These are phyloP conservation scores for Caradrina kadenii DNA, from an alignment of 2,888 invertebrate genomes.

Conservation along the genomic window DNA sequence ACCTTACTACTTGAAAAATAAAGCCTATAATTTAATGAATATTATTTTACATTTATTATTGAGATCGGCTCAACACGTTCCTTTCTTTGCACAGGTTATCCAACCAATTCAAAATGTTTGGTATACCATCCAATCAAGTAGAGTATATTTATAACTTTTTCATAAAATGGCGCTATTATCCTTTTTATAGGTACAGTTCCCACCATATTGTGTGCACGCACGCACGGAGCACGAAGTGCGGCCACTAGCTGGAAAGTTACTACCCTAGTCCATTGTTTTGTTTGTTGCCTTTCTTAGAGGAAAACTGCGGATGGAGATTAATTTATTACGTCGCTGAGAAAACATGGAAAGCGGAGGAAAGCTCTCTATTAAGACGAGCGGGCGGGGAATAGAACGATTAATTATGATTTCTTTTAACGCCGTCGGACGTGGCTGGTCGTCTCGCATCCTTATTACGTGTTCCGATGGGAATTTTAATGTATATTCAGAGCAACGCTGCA, in stretches of 20 bases:
- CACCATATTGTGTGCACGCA: constrained; percentile 50
- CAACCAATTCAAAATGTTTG: not conserved
- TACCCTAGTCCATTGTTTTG: constrained; percentile 78
- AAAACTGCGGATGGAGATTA: constrained; percentile 86
- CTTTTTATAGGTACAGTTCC: not conserved
- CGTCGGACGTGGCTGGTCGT: constrained; percentile 73
- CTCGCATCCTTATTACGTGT: constrained; percentile 73
- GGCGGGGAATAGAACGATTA: constrained; percentile 85
- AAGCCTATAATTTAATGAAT: too few species aligned
- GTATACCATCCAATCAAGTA: constrained; percentile 13
- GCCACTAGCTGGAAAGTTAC: constrained; percentile 72
- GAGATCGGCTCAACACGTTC: too few species aligned
- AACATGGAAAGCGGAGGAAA: constrained; percentile 86
- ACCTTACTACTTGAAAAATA: too few species aligned
- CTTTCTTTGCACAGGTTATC: too few species aligned
- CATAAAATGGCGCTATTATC: constrained; percentile 33
- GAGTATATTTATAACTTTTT: constrained; percentile 27
- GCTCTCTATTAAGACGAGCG: constrained; percentile 88
- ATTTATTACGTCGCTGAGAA: constrained; percentile 88
- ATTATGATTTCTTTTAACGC: constrained; percentile 89
- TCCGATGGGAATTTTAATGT: constrained; percentile 63
- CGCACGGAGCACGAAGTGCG: constrained; percentile 52
- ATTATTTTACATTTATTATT: too few species aligned
- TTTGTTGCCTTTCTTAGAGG: constrained; percentile 73
- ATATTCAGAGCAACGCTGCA: constrained; percentile 46